phyloP scores from a whole-genome alignment of 2,888 invertebrate species.

The Dastarcus helophoroides region DNA sequence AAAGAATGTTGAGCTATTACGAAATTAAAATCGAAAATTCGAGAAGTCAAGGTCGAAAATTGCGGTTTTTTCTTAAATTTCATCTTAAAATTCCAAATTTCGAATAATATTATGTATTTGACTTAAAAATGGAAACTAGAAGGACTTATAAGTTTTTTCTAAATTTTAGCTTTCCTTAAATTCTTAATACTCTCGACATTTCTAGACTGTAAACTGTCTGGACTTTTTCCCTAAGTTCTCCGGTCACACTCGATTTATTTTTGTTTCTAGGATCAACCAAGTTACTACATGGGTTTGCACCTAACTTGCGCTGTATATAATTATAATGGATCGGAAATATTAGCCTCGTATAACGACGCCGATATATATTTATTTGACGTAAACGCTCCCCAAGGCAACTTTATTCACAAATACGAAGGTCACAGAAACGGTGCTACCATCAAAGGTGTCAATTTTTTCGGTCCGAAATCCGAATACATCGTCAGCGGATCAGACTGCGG shows the following conservation, averaged over 20 bases:
- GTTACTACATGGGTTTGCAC: slow-evolving; percentile 34
- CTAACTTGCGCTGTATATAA: slow-evolving; percentile 88
- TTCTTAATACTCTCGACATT: too few species aligned
- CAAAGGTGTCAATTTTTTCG: slow-evolving; percentile 90
- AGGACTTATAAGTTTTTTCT: too few species aligned
- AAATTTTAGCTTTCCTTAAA: too few species aligned
- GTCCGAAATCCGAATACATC: slow-evolving; percentile 79
- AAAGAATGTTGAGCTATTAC: too few species aligned
- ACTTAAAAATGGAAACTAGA: too few species aligned
- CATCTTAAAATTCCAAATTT: too few species aligned
- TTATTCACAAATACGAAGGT: slow-evolving; percentile 44
- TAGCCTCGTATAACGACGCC: slow-evolving; percentile 91
- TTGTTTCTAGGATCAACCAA: slow-evolving; percentile 7
- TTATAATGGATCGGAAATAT: slow-evolving; percentile 78
- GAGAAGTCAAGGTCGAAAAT: too few species aligned
- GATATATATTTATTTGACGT: slow-evolving; percentile 83
- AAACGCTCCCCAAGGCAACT: slow-evolving; percentile 39
- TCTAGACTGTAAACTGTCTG: slow-evolving; percentile 1
- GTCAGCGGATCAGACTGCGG: slow-evolving; percentile 93
- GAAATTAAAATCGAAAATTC: too few species aligned
- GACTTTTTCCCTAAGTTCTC: slow-evolving; percentile 2
- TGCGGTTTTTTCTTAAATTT: too few species aligned
- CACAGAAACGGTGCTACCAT: slow-evolving; percentile 62
- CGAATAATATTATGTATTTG: too few species aligned
- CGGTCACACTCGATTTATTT: too few species aligned